Base-by-base conservation (phyloP, 2,113 vertebrate species). In the Myxocyprinus asiaticus region DNA sequence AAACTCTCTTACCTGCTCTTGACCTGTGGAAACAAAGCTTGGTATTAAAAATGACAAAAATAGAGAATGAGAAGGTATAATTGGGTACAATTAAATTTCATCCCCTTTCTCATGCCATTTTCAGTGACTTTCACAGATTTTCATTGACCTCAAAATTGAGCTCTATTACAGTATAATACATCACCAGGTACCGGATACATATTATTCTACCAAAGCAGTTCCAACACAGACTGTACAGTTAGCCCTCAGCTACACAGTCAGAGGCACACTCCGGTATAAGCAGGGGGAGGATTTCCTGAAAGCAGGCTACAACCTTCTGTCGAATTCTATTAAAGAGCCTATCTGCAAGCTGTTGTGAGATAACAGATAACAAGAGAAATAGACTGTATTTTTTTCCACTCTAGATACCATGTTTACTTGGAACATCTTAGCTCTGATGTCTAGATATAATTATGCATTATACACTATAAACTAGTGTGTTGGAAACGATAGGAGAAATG, bases 281-380 rank as follows among this genome's bases (percentile, higher is more conserved):
- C 14, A 67, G 66, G 44, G 64, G 81, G 81, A 82, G 76, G 85
- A 81, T 84, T 89, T 86, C 80, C 81, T 79, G 76, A 82, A 81
- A 81, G 83, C 82, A 51, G 9, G 80, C 42, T 80, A 6, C 53
- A 83, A 86, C 71, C 84, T 82, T 69, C 84, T 82, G 84, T 68
- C 76, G 76, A 88, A 91, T 87, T 88, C 89, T 86, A 84, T 90
- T 87, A 91, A 63, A 83, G 78, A 48, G 83, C 85, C 83, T 80
- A 80, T 86, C 79, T 82, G 85, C 88, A 87, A 89, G 85, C 89
- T 91, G 90, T 88, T 86, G 72, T 82, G 68, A 79, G 71, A 81
- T 87, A 91, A 89, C 85, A 78, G 79, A 78, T 84, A 81, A 81
- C 61, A 45, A 71, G 69, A 80, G 50, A 67, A 76, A 78, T 14